Evolutionary conservation across 2,797 vertebrate genomes (phyloP), one percentile per base, ranked within the genome.

Genomic region (Halcyon badia): DNA sequence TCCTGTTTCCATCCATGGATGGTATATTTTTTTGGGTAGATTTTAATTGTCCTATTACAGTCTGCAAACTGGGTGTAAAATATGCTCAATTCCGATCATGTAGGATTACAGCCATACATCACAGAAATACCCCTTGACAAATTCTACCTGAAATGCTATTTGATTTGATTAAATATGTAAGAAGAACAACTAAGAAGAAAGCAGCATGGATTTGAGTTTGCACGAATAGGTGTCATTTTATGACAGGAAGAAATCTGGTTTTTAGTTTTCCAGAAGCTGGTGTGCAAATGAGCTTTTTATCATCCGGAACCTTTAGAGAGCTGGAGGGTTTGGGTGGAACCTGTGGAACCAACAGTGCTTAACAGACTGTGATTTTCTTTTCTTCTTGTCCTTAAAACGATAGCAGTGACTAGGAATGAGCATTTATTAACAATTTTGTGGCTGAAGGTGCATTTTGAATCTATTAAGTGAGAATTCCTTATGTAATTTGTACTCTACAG

Each of bases 401-500:
- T 22, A 76, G 28, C 39, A 37, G n/a, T 28, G n/a, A 24, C 24
- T 18, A 81, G 37, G 37, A 75, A 49, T 46, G 2, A 68, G 22
- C 14, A 22, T 54, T 68, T 75, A 17, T 56, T 56, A 57, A 42
- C 9, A 21, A 9, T 68, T 35, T 56, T 17, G 30, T 65, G 65
- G 18, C 21, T 48, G 5, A 86, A 69, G 15, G 72, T 86, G 22
- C 18, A 11, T 58, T 93, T 84, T 70, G 20, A 41, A 16, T 72
- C n/a, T 56, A 3, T 35, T 65, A 60, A 44, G 33, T 70, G 30
- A 83, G 25, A 82, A 48, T 93, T 76, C 28, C 11, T 33, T 61
- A 14, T 1, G 8, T 5, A 14, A 0, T 39, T 51, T 75, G 1
- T 62, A 8, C 6, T 54, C 16, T n/a, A 4, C 17, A 51, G 69